Evolutionary conservation across 1,140 invertebrate genomes (phyloP).

Genomic region (Apis florea): DNA sequence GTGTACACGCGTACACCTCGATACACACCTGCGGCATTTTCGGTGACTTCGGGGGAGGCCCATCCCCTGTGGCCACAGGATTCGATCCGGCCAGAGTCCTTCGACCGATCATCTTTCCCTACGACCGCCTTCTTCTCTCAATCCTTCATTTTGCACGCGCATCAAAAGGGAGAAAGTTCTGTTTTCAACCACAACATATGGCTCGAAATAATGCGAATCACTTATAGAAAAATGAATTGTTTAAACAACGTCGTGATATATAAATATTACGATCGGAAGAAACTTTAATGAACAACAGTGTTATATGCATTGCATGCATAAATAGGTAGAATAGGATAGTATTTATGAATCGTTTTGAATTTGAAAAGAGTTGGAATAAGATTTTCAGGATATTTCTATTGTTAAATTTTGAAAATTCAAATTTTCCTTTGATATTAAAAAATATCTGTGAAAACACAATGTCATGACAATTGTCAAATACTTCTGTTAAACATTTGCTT

Average conservation of each 20-base stretch:
- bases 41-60: slow-evolving; percentile 24
- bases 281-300: neutral
- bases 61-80: slow-evolving; percentile 33
- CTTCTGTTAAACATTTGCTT: too few species aligned
- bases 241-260: too few species aligned
- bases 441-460: too few species aligned
- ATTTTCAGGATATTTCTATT: neutral
- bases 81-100: slow-evolving; percentile 42
- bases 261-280: too few species aligned
- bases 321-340: neutral
- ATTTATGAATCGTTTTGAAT: slow-evolving; percentile 1
- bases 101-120: slow-evolving; percentile 39
- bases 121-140: slow-evolving; percentile 29
- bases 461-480: too few species aligned
- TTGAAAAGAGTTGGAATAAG: neutral
- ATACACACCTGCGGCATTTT: slow-evolving; percentile 45
- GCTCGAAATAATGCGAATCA: too few species aligned
- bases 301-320: neutral
- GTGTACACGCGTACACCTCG: slow-evolving; percentile 44
- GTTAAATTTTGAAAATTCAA: neutral
- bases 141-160: slow-evolving; percentile 29
- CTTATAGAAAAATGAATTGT: too few species aligned
- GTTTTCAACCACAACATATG: too few species aligned
- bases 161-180: neutral
- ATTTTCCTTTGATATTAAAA: neutral